Conservation (phyloP, 2,113 vertebrate species). For the Centrocercus urophasianus region DNA sequence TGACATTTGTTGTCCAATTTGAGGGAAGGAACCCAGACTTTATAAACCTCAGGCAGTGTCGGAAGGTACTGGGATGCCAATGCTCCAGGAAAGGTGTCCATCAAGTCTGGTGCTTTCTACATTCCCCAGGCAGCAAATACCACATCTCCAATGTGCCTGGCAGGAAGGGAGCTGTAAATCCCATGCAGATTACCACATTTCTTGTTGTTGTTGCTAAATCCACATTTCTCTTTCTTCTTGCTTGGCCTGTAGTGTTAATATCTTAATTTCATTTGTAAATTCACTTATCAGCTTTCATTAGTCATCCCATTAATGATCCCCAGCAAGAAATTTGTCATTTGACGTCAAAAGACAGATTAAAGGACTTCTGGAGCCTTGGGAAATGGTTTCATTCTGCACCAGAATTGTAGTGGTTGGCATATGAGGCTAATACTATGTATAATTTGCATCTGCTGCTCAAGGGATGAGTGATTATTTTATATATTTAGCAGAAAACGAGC, state of each 20-base stretch:
- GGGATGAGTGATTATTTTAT: slow-evolving; percentile 52
- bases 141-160: neutral
- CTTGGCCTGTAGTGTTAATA: slow-evolving; percentile 44
- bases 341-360: slow-evolving; percentile 61
- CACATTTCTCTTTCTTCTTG: neutral
- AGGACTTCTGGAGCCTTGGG: slow-evolving; percentile 42
- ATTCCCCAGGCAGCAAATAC: neutral
- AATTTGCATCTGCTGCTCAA: slow-evolving; percentile 46
- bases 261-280: slow-evolving; percentile 66
- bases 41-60: neutral
- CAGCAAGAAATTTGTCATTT: slow-evolving; percentile 55
- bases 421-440: slow-evolving; percentile 6
- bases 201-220: slow-evolving; percentile 49
- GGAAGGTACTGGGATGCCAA: neutral
- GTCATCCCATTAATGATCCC: slow-evolving; percentile 47
- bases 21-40: neutral
- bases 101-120: slow-evolving; percentile 18
- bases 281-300: slow-evolving; percentile 58
- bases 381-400: neutral
- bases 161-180: slow-evolving; percentile 32
- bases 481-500: slow-evolving; percentile 67
- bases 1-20: neutral
- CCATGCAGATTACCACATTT: neutral
- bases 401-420: neutral
- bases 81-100: neutral